These are phyloP conservation scores for Lates japonicus DNA, from an alignment of 2,797 vertebrate species.

Conservation along the genomic window DNA sequence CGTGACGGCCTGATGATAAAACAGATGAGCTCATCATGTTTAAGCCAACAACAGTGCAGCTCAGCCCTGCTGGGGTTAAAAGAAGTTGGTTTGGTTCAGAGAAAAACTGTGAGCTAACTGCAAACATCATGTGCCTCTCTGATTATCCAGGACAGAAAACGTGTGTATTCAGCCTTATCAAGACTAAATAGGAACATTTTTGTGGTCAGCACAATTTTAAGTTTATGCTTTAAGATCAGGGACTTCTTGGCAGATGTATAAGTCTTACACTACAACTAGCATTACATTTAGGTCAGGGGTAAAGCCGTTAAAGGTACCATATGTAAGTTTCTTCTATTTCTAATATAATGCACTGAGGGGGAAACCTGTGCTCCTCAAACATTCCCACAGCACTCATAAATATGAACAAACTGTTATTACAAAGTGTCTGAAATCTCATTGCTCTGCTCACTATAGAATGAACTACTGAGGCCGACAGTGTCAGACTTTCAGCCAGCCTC, in stretches of 20 bases:
- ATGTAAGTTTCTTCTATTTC: neutral
- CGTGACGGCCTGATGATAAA: constrained; percentile 17
- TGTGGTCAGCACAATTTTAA: neutral
- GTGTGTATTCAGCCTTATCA: neutral
- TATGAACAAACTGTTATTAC: too few species aligned
- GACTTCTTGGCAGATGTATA: too few species aligned
- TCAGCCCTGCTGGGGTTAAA: constrained; percentile 7
- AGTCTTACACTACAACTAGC: neutral
- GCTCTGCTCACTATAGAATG: neutral
- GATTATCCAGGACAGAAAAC: neutral
- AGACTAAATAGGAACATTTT: neutral
- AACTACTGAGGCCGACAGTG: neutral
- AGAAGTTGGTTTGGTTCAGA: constrained; percentile 22
- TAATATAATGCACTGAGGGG: neutral
- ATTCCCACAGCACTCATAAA: too few species aligned
- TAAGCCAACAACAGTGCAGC: constrained; percentile 23
- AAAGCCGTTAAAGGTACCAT: neutral
- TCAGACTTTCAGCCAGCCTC: neutral
- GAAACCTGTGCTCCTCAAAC: too few species aligned
- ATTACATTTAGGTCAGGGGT: neutral
- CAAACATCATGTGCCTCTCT: neutral
- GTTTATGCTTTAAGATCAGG: neutral
- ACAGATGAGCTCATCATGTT: constrained; percentile 61
- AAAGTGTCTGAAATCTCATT: too few species aligned
- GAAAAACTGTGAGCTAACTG: neutral